phyloP scores from a whole-genome alignment of 2,797 vertebrate species.

The Pangasius mekongensis region DNA sequence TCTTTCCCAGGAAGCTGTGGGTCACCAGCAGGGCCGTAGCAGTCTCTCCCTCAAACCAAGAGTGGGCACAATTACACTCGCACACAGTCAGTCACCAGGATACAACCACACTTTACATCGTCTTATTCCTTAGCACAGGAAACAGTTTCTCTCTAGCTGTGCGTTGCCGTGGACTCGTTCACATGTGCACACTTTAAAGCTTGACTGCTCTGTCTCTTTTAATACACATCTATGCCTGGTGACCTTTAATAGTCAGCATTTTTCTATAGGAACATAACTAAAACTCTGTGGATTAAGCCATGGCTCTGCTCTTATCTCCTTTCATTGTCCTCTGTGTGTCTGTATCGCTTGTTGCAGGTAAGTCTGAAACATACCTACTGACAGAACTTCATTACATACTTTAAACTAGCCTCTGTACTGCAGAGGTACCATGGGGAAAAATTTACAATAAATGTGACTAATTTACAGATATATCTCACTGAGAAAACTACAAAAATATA shows the following conservation, averaged over 20 bases:
- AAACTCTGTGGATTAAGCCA: constrained; percentile 36
- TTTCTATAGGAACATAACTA: neutral
- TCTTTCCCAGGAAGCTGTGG: constrained; percentile 63
- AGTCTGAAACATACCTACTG: constrained; percentile 19
- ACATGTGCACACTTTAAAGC: constrained; percentile 2
- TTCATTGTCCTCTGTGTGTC: constrained; percentile 34
- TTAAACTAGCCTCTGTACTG: neutral
- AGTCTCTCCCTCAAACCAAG: constrained; percentile 44
- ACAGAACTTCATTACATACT: neutral
- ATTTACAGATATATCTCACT: neutral
- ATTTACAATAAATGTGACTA: neutral
- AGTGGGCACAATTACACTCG: constrained; percentile 39
- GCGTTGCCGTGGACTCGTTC: constrained; percentile 12
- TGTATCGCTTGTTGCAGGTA: constrained; percentile 55
- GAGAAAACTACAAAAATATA: neutral
- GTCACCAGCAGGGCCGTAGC: constrained; percentile 25
- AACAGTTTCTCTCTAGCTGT: constrained; percentile 13
- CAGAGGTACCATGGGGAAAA: neutral
- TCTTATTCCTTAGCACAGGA: constrained; percentile 25
- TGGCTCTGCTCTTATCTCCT: constrained; percentile 48
- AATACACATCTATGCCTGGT: neutral
- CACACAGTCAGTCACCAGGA: constrained; percentile 31
- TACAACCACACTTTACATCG: constrained; percentile 14
- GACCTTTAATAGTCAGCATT: constrained; percentile 10
- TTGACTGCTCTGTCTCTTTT: neutral